Base-by-base conservation (phyloP, 2,888 invertebrate species). In the Phengaris arion region DNA sequence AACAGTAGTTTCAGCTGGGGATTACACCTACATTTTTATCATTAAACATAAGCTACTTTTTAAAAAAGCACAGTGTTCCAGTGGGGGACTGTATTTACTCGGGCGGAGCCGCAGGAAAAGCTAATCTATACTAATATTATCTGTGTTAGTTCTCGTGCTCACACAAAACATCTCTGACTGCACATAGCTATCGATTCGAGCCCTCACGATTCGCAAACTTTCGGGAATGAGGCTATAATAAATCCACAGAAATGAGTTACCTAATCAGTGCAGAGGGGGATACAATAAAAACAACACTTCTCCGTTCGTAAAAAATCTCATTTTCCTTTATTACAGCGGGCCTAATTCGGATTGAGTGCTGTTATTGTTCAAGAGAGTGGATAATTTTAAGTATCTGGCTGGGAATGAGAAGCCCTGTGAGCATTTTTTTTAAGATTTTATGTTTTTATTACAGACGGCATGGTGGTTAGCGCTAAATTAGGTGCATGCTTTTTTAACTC, bases 321-420 rank as follows among this genome's bases (percentile, higher is more conserved):
- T 93, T 92, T 90, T 86, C 89, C 87, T 93, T 93, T 93, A 93
- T 93, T 91, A 91, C 92, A 89, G 83, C 84, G 82, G 81, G 85
- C 85, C 91, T 93, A 93, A 93, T 93, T 93, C 92, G 89, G 92
- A 93, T 93, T 88, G 91, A 93, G 92, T 93, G 92, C 92, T 91
- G 93, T 93, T 92, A 92, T 91, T 90, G 90, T 85, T 90, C 92
- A 91, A 91, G 89, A 88, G 91, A 90, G 90, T 87, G 91, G 85
- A 91, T 91, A 87, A 92, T 92, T 91, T 92, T 89, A 89, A 91
- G 89, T 88, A 88, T 86, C 86, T 84, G 80, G 77, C 81, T 81
- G 79, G 79, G 77, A 77, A 78, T 79, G 77, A 79, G 79, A 77
- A 79, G 51, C 22, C 35, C 48, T 52, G 52, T 68, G 52, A 48